phyloP scores from a whole-genome alignment of 1,140 invertebrate species.

The Scaptomyza graminum region DNA sequence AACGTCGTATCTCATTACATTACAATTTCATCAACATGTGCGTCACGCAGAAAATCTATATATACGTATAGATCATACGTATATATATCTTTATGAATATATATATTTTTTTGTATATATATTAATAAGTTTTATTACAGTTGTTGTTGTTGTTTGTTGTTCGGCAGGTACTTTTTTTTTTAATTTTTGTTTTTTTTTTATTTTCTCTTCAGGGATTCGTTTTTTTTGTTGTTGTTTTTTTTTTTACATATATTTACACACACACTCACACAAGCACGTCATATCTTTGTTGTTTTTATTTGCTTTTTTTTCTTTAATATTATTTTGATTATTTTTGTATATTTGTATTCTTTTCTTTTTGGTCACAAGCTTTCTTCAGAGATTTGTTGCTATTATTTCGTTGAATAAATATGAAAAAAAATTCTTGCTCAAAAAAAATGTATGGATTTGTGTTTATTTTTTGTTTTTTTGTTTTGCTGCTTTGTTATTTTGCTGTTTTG shows the following conservation, averaged over 20 bases:
- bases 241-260: slow-evolving; percentile 15
- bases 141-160: slow-evolving; percentile 29
- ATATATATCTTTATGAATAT: slow-evolving; percentile 11
- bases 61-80: slow-evolving; percentile 9
- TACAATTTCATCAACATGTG: slow-evolving; percentile 79
- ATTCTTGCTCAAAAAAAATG: slow-evolving; percentile 28
- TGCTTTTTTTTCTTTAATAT: background rate
- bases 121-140: slow-evolving; percentile 17
- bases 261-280: slow-evolving; percentile 30
- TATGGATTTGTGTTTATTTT: background rate
- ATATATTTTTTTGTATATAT: slow-evolving; percentile 1
- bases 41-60: slow-evolving; percentile 62
- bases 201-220: background rate
- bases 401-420: slow-evolving; percentile 11
- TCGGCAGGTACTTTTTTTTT: slow-evolving; percentile 56
- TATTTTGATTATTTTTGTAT: background rate
- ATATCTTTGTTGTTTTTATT: slow-evolving; percentile 8
- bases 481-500: slow-evolving; percentile 57
- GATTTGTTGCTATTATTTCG: slow-evolving; percentile 5
- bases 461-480: slow-evolving; percentile 13
- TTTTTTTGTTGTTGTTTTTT: slow-evolving; percentile 11
- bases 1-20: slow-evolving; percentile 85
- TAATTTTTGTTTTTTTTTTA: slow-evolving; percentile 10
- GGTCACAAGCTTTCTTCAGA: slow-evolving; percentile 9
- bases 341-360: slow-evolving; percentile 3